Conservation (phyloP, 1,140 invertebrate genomes). For the Macrobrachium rosenbergii region DNA sequence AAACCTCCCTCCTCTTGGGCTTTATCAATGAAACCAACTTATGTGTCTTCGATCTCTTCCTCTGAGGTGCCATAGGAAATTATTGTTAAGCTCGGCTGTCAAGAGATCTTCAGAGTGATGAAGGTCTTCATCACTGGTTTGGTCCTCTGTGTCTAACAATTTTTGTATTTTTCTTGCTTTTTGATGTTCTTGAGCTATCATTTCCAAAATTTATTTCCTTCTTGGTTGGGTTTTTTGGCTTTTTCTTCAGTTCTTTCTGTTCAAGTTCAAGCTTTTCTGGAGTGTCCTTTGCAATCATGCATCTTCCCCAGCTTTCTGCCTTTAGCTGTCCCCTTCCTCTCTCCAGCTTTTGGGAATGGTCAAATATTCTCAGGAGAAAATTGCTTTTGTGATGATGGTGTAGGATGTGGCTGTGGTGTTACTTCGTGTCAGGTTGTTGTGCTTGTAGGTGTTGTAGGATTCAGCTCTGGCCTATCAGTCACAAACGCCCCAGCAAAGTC, state of each 20-base stretch:
- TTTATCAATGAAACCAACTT: slow-evolving; percentile 9
- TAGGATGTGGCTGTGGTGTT: not conserved
- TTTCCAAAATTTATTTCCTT: no score
- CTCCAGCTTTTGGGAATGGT: slow-evolving; percentile 6
- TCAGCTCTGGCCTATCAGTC: not conserved
- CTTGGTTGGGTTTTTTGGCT: not conserved
- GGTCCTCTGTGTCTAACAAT: no score
- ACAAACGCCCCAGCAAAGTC: slow-evolving; percentile 25
- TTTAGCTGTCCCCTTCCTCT: not conserved
- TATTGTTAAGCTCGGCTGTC: no score
- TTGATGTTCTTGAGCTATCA: no score
- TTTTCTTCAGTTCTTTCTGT: slow-evolving; percentile 1
- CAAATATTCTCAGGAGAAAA: no score
- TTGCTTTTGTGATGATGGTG: not conserved
- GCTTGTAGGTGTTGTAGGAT: slow-evolving; percentile 12
- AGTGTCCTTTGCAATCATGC: slow-evolving; percentile 30
- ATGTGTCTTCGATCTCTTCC: slow-evolving; percentile 1
- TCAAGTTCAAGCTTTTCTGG: slow-evolving; percentile 29
- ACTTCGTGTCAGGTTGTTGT: slow-evolving; percentile 6
- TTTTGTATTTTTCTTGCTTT: no score
- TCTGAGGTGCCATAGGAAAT: not conserved
- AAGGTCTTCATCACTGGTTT: slow-evolving; percentile 20
- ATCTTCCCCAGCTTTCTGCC: slow-evolving; percentile 26
- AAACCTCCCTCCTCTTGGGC: slow-evolving; percentile 15
- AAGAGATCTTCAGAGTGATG: not conserved